Evolutionary conservation across 92 coral and sea anemone species (phyloP).

Genomic region (Anthopleura xanthogrammica): DNA sequence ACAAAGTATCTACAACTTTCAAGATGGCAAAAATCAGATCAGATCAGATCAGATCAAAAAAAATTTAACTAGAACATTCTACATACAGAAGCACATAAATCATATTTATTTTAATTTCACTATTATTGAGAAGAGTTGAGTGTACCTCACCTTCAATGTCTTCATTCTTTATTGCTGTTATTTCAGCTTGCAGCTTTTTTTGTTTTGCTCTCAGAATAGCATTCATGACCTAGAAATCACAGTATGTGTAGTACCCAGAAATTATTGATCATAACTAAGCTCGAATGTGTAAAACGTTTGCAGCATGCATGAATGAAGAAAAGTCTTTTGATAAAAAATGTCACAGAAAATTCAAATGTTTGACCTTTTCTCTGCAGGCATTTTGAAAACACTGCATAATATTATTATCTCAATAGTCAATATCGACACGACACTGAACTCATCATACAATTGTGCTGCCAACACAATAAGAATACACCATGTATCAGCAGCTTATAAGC

Average conservation of each 20-base stretch:
- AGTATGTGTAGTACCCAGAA: background rate
- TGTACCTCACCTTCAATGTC: constrained; percentile 58
- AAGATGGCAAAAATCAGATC: background rate
- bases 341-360: too few relatives aligned
- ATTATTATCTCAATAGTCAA: too few relatives aligned
- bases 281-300: background rate
- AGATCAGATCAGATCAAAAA: too few relatives aligned
- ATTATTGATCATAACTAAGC: background rate
- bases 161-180: constrained; percentile 52
- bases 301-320: background rate
- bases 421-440: too few relatives aligned
- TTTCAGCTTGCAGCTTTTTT: constrained; percentile 75
- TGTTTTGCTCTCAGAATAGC: constrained; percentile 67
- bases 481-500: too few relatives aligned
- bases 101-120: too few relatives aligned
- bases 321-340: too few relatives aligned
- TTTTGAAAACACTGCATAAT: too few relatives aligned
- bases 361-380: background rate
- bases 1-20: background rate
- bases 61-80: background rate
- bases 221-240: constrained; percentile 50
- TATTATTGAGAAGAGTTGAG: too few relatives aligned
- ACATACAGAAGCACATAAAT: background rate
- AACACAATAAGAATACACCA: too few relatives aligned
- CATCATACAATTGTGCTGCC: too few relatives aligned